phyloP scores from a whole-genome alignment of 2,888 invertebrate species.

The Lymantria monacha region DNA sequence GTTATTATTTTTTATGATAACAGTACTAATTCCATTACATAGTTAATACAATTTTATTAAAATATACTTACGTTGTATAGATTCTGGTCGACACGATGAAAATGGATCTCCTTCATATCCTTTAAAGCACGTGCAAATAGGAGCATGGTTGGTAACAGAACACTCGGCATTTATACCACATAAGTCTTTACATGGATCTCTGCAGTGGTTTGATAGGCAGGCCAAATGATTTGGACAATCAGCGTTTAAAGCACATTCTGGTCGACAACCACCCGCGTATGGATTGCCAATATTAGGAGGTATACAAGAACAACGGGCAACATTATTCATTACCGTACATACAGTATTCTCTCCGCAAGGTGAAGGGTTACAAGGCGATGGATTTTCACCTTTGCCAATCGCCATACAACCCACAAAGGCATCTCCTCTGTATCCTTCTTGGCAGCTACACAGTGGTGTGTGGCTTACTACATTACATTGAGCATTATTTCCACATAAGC shows the following conservation, averaged over 20 bases:
- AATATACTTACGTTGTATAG: conserved; percentile 77
- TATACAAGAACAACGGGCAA: conserved; percentile 91
- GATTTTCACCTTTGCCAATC: conserved; percentile 63
- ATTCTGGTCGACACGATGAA: conserved; percentile 85
- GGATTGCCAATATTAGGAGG: conserved; percentile 94
- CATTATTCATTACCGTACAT: conserved; percentile 86
- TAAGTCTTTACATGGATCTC: conserved; percentile 92
- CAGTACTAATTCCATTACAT: neutral
- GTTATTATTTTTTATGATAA: too few species aligned
- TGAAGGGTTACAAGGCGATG: conserved; percentile 88
- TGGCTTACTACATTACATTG: conserved; percentile 90
- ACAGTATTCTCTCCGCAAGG: conserved; percentile 93
- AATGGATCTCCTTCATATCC: conserved; percentile 93
- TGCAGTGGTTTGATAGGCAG: conserved; percentile 91
- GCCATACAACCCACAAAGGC: conserved; percentile 91
- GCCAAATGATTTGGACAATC: conserved; percentile 90
- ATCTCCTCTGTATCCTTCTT: conserved; percentile 90
- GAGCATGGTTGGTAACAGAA: conserved; percentile 90
- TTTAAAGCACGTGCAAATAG: conserved; percentile 89
- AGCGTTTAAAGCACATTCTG: conserved; percentile 91
- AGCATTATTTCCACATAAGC: conserved; percentile 90
- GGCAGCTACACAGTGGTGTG: conserved; percentile 91
- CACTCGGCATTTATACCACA: conserved; percentile 93
- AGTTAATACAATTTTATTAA: neutral
- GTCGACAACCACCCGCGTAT: conserved; percentile 91